Evolutionary conservation across 2,797 vertebrate species (phyloP).

Genomic region (Furcifer pardalis): DNA sequence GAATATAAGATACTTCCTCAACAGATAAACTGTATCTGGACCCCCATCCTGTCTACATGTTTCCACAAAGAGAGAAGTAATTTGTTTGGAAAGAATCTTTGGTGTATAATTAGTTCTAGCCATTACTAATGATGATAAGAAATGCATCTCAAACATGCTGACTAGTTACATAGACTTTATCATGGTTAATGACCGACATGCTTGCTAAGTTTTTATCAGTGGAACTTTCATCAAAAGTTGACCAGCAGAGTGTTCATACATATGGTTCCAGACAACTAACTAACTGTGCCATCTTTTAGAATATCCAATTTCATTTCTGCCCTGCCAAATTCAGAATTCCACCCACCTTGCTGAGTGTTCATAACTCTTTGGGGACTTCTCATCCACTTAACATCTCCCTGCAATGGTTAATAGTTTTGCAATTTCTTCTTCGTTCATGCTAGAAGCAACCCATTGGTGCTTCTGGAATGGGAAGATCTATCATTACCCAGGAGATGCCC

Average conservation of each 20-base stretch:
- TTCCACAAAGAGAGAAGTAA: conserved; percentile 35
- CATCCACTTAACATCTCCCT: neutral
- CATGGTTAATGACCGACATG: neutral
- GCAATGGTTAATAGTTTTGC: neutral
- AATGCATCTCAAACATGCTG: conserved; percentile 20
- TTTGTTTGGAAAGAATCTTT: conserved; percentile 41
- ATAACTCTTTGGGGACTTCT: neutral
- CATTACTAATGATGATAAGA: neutral
- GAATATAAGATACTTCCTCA: conserved; percentile 30
- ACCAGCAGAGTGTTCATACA: neutral
- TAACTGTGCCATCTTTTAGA: neutral
- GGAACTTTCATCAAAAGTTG: neutral
- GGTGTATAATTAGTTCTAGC: conserved; percentile 30
- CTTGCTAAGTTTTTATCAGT: neutral
- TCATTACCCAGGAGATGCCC: too few relatives aligned
- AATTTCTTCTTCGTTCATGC: neutral
- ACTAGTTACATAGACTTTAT: neutral
- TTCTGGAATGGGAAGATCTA: too few relatives aligned
- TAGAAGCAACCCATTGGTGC: too few relatives aligned
- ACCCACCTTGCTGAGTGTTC: neutral
- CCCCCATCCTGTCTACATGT: conserved; percentile 24
- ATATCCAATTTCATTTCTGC: neutral
- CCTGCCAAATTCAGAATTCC: neutral
- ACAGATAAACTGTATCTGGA: conserved; percentile 34
- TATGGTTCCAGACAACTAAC: neutral